These are phyloP conservation scores for Apocrypta bakeri DNA, from an alignment of 1,140 invertebrate species.

Conservation along the genomic window DNA sequence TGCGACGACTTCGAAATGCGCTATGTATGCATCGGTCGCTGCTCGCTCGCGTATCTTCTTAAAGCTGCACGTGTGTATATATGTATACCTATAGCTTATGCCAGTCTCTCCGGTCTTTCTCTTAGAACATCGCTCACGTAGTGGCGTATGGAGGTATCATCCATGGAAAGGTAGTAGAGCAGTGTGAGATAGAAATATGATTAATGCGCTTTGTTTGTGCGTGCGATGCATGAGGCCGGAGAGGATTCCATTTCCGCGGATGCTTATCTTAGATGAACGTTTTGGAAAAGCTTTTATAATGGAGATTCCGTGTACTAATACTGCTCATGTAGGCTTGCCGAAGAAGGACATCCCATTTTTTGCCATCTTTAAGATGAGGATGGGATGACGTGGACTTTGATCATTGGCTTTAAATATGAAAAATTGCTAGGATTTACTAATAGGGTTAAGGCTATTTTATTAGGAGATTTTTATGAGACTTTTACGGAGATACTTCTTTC, in stretches of 20 bases:
- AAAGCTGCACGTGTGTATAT: background rate
- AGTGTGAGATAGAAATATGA: slow-evolving; percentile 21
- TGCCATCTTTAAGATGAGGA: background rate
- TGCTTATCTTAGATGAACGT: background rate
- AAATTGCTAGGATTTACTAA: background rate
- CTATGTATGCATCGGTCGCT: background rate
- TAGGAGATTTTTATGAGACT: too few relatives aligned
- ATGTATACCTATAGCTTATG: background rate
- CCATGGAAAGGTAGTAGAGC: background rate
- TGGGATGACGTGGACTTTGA: background rate
- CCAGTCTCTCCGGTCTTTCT: background rate
- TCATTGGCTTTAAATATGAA: background rate
- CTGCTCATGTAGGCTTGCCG: too few relatives aligned
- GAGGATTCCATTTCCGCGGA: background rate
- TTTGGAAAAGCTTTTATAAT: slow-evolving; percentile 14
- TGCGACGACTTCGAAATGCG: too few relatives aligned
- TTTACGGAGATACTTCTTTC: too few relatives aligned
- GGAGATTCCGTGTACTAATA: background rate
- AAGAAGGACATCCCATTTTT: background rate
- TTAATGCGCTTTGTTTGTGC: slow-evolving; percentile 32
- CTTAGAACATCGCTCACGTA: slow-evolving; percentile 19
- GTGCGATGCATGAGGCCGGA: background rate
- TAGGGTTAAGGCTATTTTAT: background rate
- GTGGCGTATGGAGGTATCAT: background rate
- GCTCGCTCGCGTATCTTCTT: too few relatives aligned